Evolutionary conservation across 2,113 vertebrate species (phyloP).

Genomic region (Datnioides undecimradiatus): DNA sequence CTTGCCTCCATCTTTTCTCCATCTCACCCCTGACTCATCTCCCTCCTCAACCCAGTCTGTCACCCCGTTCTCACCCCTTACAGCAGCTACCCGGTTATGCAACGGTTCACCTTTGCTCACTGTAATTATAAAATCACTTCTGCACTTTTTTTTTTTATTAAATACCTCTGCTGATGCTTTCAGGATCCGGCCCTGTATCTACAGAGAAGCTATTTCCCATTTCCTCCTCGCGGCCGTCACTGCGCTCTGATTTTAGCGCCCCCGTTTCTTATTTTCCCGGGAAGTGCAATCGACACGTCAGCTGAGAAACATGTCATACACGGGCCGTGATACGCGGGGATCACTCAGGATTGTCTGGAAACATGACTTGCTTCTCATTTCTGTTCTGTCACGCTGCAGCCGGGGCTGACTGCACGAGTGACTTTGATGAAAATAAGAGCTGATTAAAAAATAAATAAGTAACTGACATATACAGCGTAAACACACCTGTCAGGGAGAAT

Average conservation of each 20-base stretch:
- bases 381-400: not conserved
- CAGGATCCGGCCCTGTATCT: not conserved
- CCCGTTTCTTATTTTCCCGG: conserved; percentile 4
- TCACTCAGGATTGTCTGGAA: not conserved
- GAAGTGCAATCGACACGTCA: conserved; percentile 21
- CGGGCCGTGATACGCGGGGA: not conserved
- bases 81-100: not conserved
- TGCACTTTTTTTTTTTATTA: not conserved
- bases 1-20: not conserved
- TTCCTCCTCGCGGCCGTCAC: not conserved
- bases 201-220: not conserved
- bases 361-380: not conserved
- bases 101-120: not conserved
- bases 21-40: not conserved
- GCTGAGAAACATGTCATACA: conserved; percentile 9
- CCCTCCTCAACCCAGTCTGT: not conserved
- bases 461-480: not conserved
- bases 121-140: not conserved
- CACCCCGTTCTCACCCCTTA: not conserved
- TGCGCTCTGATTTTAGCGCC: conserved; percentile 26
- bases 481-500: not conserved
- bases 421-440: not conserved
- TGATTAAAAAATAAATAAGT: not conserved
- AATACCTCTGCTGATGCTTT: not conserved
- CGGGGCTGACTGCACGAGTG: not conserved